Evolutionary conservation across 1,140 invertebrate species (phyloP).

Genomic region (Bombus difficillimus): DNA sequence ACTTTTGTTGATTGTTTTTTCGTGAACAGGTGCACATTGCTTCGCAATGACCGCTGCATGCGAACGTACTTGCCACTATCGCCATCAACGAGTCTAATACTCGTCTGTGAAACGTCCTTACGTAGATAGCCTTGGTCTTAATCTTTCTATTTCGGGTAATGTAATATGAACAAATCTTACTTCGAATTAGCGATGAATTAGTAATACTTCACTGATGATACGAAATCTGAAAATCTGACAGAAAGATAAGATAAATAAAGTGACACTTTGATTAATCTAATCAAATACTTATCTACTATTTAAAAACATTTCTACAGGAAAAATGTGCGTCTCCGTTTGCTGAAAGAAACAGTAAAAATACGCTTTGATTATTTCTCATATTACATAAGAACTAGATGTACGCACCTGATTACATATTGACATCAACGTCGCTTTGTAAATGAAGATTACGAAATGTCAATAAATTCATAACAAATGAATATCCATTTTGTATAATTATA

Average conservation of each 20-base stretch:
- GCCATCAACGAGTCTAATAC: too few relatives aligned
- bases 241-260: neutral
- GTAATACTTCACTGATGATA: neutral
- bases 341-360: neutral
- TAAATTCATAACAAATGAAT: neutral
- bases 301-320: neutral
- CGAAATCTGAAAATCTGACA: neutral
- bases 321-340: neutral
- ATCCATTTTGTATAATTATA: neutral
- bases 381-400: neutral
- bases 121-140: too few relatives aligned
- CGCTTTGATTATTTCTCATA: neutral
- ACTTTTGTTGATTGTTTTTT: too few relatives aligned
- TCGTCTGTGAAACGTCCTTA: too few relatives aligned
- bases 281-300: neutral
- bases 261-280: neutral
- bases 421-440: neutral
- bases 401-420: neutral
- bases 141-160: neutral
- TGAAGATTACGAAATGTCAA: neutral
- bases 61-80: too few relatives aligned
- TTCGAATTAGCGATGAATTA: neutral
- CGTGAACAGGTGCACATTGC: too few relatives aligned
- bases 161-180: neutral
- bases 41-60: too few relatives aligned